Base-by-base conservation (phyloP, 1,140 invertebrate genomes). In the Galendromus occidentalis region DNA sequence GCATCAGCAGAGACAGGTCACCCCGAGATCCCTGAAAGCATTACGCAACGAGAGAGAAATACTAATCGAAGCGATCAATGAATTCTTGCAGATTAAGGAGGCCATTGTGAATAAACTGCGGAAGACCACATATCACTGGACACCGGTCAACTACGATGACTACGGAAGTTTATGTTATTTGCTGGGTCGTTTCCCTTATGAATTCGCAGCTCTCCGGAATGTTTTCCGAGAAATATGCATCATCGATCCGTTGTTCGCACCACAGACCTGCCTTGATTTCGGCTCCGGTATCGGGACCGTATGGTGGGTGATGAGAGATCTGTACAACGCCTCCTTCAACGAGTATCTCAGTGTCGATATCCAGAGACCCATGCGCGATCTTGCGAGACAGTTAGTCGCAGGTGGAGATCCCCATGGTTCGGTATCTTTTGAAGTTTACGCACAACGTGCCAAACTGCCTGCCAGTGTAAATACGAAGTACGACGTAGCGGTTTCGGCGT, bases 261-360 rank as follows among this genome's bases (percentile, higher is more conserved):
- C 90, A 0, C 76, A 77, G 67, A 84, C 83, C 65, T 79, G 90
- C 65, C 86, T 91, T 73, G 90, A 94, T 76, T 92, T 91, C 77
- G 91, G 91, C 6, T 91, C 89, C 51, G 91, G 90, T 17, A 75
- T 89, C 47, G 90, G 89, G 1, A 86, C 86, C 30, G 84, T 82
- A 0, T 82, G 83, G 42, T 93, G 90, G 85, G 87, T 85, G 25
- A 82, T 84, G 4, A 82, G 83, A 68, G 72, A 77, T 9, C 77
- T 80, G 25, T 93, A 88, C 88, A 73, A 76, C 6, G 76, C 81
- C 17, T 76, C 80, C 42, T 78, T 92, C 17, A 82, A 80, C 70
- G 88, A 94, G 78, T 86, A 86, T 73, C 85, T 85, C 67, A 85
- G 84, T 73, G 83, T 93, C 0, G 91, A 95, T 73, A 74, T 80